These are phyloP conservation scores for Atlantisia rogersi DNA, from an alignment of 2,113 vertebrate species.

Conservation along the genomic window DNA sequence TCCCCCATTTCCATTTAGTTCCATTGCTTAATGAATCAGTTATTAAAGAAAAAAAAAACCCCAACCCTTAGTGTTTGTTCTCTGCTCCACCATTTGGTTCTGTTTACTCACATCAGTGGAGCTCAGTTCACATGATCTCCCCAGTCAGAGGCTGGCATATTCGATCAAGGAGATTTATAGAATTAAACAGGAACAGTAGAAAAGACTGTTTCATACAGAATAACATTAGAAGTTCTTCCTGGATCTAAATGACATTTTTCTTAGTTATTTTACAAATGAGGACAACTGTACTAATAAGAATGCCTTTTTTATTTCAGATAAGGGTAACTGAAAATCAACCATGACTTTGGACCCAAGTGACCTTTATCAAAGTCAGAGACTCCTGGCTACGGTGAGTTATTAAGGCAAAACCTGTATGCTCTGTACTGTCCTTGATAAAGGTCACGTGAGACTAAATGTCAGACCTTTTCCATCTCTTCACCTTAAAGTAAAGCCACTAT, in stretches of 20 bases:
- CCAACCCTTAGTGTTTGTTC: background rate
- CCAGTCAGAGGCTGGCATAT: background rate
- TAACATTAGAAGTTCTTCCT: conserved; percentile 10
- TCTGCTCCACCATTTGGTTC: conserved; percentile 48
- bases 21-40: conserved; percentile 53
- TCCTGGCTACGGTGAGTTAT: conserved; percentile 13
- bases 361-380: conserved; percentile 71
- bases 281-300: background rate
- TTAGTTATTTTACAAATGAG: background rate
- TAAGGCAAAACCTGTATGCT: conserved; percentile 41
- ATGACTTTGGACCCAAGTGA: conserved; percentile 44
- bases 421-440: conserved; percentile 62
- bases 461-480: conserved; percentile 58
- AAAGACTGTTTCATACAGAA: background rate
- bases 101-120: conserved; percentile 37
- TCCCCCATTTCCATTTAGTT: conserved; percentile 62
- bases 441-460: conserved; percentile 62
- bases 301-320: conserved; percentile 16
- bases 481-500: conserved; percentile 41
- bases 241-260: background rate
- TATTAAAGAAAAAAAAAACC: conserved; percentile 18
- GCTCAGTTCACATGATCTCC: background rate
- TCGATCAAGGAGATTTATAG: background rate
- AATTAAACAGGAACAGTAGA: background rate
- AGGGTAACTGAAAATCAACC: conserved; percentile 44